A percentile compares a stretch with the other conserved stretches of the same genome.
Evolutionary conservation across 1,140 invertebrate species (phyloP).

Genomic region (Drosophila mojavensis): DNA sequence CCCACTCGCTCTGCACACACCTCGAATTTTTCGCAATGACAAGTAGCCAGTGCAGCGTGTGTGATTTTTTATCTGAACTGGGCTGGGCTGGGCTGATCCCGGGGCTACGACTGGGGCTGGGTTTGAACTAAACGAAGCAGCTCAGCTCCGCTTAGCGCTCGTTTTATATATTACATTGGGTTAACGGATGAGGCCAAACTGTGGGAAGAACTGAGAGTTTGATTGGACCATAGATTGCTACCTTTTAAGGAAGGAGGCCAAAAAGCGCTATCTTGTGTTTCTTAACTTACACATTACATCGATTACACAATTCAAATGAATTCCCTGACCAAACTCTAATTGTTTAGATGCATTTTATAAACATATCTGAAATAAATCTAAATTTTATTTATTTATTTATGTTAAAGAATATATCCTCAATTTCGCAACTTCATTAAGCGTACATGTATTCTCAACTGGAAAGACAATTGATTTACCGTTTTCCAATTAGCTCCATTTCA

Average conservation of each 20-base stretch:
- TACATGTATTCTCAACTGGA: background rate
- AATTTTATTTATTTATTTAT: too few species aligned
- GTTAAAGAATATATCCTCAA: background rate
- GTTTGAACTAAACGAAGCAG: constrained; percentile 8
- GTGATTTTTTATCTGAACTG: constrained; percentile 36
- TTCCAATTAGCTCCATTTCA: constrained; percentile 4
- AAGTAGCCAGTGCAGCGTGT: constrained; percentile 59
- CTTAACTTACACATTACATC: background rate
- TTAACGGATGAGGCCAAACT: constrained; percentile 21
- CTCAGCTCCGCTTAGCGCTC: background rate
- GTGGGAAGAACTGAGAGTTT: constrained; percentile 51
- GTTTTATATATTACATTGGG: constrained; percentile 13
- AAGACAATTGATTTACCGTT: constrained; percentile 4
- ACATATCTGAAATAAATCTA: too few species aligned
- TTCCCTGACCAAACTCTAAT: too few species aligned
- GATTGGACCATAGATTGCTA: constrained; percentile 47
- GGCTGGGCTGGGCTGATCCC: constrained; percentile 10
- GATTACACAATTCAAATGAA: too few species aligned
- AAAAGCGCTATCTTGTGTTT: background rate
- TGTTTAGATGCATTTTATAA: too few species aligned
- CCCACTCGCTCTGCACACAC: constrained; percentile 58
- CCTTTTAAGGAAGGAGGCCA: background rate
- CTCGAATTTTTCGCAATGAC: constrained; percentile 69
- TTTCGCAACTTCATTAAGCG: background rate
- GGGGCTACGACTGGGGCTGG: constrained; percentile 1